These are phyloP conservation scores for Gymnorhina tibicen DNA, from an alignment of 2,113 vertebrate genomes.

Conservation along the genomic window DNA sequence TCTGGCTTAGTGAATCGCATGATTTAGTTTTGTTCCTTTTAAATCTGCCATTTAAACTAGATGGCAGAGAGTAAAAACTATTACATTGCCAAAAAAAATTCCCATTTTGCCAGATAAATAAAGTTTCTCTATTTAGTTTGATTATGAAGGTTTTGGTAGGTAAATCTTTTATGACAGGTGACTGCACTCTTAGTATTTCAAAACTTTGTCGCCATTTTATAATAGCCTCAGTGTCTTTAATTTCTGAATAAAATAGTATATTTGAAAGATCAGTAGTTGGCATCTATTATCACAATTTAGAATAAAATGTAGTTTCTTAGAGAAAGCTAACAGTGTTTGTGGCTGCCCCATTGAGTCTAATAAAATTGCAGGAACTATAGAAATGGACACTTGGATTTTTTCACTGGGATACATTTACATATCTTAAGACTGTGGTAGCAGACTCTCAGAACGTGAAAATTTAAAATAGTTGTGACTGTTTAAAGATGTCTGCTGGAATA, in stretches of 20 bases:
- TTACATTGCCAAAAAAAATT: background rate
- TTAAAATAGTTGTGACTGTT: background rate
- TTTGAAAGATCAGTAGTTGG: background rate
- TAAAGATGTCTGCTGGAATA: background rate
- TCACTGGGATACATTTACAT: background rate
- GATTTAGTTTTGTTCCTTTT: background rate
- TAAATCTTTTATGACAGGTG: background rate
- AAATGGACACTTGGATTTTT: background rate
- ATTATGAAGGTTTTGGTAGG: background rate
- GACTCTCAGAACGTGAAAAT: background rate
- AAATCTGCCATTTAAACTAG: background rate
- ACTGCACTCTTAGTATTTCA: background rate
- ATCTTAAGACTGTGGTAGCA: background rate
- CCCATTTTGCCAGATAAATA: background rate
- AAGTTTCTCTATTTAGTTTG: background rate
- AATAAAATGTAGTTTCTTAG: background rate
- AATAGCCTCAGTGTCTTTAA: background rate
- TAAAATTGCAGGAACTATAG: background rate
- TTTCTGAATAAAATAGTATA: background rate
- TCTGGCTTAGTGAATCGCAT: background rate
- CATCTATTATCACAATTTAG: background rate
- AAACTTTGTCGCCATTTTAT: background rate
- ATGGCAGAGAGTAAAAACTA: background rate
- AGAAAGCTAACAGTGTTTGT: background rate
- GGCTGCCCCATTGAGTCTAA: background rate